phyloP scores from a whole-genome alignment of 1,140 invertebrate species.

The Aphelenchoides fujianensis region DNA sequence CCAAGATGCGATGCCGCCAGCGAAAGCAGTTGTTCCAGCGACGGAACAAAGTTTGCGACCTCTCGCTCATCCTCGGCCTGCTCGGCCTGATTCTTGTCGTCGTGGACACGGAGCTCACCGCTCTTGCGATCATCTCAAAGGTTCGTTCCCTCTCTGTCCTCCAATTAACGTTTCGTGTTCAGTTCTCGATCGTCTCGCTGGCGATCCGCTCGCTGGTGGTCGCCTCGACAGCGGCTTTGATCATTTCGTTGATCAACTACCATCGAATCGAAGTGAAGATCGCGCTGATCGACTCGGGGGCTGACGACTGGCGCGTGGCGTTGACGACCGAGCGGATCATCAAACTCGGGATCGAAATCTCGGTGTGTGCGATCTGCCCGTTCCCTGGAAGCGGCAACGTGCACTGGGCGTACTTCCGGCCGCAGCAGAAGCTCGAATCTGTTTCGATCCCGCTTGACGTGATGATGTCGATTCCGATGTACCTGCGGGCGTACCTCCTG shows the following conservation, averaged over 20 bases:
- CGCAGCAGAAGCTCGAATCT: constrained; percentile 46
- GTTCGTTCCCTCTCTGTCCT: constrained; percentile 19
- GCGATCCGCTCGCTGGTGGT: constrained; percentile 48
- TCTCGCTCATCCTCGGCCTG: constrained; percentile 54
- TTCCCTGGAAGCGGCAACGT: constrained; percentile 60
- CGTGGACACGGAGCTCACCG: constrained; percentile 57
- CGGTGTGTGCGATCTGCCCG: constrained; percentile 58
- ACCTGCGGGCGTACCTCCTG: constrained; percentile 96
- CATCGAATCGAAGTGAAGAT: constrained; percentile 62
- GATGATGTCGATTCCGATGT: constrained; percentile 95
- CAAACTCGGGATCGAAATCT: constrained; percentile 54
- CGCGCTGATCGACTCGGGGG: constrained; percentile 59
- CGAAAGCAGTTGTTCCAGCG: constrained; percentile 50
- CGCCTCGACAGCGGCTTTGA: constrained; percentile 51
- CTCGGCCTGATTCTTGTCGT: constrained; percentile 57
- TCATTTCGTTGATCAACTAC: constrained; percentile 54
- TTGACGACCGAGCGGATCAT: constrained; percentile 56
- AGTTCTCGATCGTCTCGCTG: constrained; percentile 37
- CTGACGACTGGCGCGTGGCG: constrained; percentile 61
- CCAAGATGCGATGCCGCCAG: constrained; percentile 60
- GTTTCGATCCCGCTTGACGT: constrained; percentile 72
- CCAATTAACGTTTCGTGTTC: constrained; percentile 16
- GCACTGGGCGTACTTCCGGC: constrained; percentile 54
- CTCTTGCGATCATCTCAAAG: constrained; percentile 41
- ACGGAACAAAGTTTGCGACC: constrained; percentile 60